These are phyloP conservation scores for Ceratosolen solmsi DNA, from an alignment of 1,140 invertebrate species.

Conservation along the genomic window DNA sequence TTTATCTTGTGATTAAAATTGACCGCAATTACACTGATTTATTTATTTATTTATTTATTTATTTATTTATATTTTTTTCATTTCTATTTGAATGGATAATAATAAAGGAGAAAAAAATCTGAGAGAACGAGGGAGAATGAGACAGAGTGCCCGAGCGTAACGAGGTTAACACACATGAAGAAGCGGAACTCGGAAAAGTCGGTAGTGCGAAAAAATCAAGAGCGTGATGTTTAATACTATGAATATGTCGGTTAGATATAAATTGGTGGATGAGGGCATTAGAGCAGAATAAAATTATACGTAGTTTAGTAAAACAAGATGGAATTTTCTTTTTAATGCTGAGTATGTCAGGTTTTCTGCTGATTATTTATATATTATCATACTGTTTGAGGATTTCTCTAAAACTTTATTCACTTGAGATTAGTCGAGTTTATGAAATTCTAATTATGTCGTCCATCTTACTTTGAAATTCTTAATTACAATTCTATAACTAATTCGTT, in stretches of 20 bases:
- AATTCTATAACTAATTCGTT: too few species aligned
- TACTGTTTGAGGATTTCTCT: background rate
- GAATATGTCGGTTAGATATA: background rate
- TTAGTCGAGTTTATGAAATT: too few species aligned
- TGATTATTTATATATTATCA: background rate
- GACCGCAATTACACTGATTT: background rate
- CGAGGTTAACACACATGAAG: conserved; percentile 42
- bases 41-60: too few species aligned
- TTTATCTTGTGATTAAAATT: background rate
- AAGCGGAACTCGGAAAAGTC: conserved; percentile 31
- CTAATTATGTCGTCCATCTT: too few species aligned
- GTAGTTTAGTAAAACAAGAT: background rate
- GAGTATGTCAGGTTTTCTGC: background rate
- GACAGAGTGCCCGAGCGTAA: conserved; percentile 33
- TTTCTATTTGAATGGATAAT: background rate
- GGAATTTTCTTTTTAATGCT: background rate
- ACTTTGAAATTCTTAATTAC: too few species aligned
- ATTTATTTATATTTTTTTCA: too few species aligned
- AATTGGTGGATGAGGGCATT: background rate
- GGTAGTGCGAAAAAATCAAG: conserved; percentile 36
- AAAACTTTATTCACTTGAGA: too few species aligned
- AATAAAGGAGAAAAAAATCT: background rate
- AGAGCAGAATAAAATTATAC: conserved; percentile 26
- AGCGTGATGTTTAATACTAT: background rate
- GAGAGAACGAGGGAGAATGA: background rate